Percentiles rank a stretch among this genome's conserved stretches.
Evolutionary conservation across 2,888 invertebrate genomes (phyloP).

Genomic region (Cryptocheilus praepositus): DNA sequence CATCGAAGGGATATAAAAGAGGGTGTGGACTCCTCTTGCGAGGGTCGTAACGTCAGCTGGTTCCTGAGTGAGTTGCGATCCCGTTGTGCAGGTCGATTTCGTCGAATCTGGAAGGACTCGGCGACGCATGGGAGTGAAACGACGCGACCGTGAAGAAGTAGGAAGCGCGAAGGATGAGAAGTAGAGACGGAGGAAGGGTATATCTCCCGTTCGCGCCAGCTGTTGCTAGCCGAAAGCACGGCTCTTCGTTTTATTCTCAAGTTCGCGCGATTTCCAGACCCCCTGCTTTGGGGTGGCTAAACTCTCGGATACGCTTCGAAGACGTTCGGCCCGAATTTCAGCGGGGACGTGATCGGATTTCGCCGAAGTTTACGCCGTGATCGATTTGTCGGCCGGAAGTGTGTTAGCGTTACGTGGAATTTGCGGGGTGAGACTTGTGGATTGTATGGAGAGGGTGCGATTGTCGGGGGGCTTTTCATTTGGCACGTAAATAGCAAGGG

Average conservation of each 20-base stretch:
- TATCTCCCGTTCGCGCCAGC: constrained; percentile 55
- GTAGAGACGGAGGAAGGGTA: constrained; percentile 31
- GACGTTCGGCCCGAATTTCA: not conserved
- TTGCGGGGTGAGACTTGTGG: not conserved
- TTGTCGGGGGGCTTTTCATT: no score
- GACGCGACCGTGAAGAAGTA: constrained; percentile 9
- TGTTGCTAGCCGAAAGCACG: constrained; percentile 52
- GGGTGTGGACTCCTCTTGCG: constrained; percentile 39
- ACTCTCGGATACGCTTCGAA: constrained; percentile 12
- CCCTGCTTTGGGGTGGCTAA: constrained; percentile 15
- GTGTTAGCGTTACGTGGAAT: constrained; percentile 28
- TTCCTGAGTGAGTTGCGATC: constrained; percentile 56
- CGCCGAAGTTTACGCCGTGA: constrained; percentile 29
- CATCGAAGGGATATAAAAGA: constrained; percentile 38
- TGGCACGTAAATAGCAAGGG: no score
- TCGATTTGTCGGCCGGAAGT: constrained; percentile 40
- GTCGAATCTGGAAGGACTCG: constrained; percentile 42
- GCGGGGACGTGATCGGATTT: no score
- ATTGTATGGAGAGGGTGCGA: no score
- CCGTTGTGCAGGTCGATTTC: constrained; percentile 42
- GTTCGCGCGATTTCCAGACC: constrained; percentile 32
- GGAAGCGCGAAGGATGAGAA: constrained; percentile 2
- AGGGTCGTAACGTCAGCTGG: constrained; percentile 62
- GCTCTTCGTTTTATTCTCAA: constrained; percentile 50
- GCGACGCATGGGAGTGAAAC: constrained; percentile 5